A percentile compares a stretch with the other conserved stretches of the same genome.
phyloP scores from a whole-genome alignment of 2,888 invertebrate species.

The Rotaria sp. region DNA sequence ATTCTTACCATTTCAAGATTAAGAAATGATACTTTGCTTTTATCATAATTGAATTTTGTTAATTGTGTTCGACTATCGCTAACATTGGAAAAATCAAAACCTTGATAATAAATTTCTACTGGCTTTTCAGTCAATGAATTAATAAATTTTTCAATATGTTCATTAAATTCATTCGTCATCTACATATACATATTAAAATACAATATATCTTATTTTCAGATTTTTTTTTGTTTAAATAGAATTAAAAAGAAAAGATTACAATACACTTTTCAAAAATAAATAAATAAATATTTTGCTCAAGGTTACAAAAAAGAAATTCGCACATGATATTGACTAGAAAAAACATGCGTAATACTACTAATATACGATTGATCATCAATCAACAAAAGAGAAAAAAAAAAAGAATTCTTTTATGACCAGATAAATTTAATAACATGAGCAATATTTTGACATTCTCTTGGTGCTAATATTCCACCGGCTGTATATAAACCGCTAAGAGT shows the following conservation, averaged over 20 bases:
- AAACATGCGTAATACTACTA: not conserved
- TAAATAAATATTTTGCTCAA: not conserved
- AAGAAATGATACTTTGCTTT: not conserved
- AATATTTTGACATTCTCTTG: conserved; percentile 40
- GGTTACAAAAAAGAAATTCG: not conserved
- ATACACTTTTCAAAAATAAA: not conserved
- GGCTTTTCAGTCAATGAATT: not conserved
- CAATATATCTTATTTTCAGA: not conserved
- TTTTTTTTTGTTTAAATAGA: not conserved
- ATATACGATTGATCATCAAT: not conserved
- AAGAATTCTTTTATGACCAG: conserved; percentile 31
- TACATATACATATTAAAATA: not conserved
- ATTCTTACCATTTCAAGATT: not conserved
- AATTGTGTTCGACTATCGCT: not conserved
- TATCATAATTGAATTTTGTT: not conserved
- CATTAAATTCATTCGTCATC: not conserved
- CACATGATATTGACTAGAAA: not conserved
- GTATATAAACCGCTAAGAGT: conserved; percentile 39
- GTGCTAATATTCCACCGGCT: conserved; percentile 41
- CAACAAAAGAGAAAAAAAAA: not conserved
- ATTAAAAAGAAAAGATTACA: not conserved
- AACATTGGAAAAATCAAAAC: not conserved
- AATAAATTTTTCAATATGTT: not conserved
- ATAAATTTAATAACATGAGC: conserved; percentile 38
- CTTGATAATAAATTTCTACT: not conserved